A percentile compares a stretch with the other conserved stretches of the same genome.
Conservation (phyloP, 2,113 vertebrate species). For the Cebidichthys violaceus region DNA sequence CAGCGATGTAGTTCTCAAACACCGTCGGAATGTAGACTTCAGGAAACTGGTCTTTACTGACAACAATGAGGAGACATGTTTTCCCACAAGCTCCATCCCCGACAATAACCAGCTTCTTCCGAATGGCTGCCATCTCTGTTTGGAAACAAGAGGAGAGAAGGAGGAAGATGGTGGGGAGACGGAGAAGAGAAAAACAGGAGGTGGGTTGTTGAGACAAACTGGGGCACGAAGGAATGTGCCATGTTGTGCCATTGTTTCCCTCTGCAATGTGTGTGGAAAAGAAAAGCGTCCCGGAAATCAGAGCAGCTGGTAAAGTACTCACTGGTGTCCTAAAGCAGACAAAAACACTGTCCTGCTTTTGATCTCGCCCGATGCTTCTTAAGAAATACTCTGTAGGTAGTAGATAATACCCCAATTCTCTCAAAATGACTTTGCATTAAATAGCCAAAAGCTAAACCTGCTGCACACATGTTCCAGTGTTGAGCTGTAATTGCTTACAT, state of each 20-base stretch:
- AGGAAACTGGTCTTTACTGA: constrained; percentile 99
- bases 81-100: constrained; percentile 98
- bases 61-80: constrained; percentile 97
- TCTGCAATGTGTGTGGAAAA: constrained; percentile 12
- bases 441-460: neutral
- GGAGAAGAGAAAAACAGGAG: neutral
- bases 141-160: constrained; percentile 21
- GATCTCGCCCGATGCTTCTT: constrained; percentile 3
- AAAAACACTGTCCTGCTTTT: neutral
- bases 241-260: too few relatives aligned
- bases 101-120: constrained; percentile 99
- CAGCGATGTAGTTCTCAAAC: constrained; percentile 99
- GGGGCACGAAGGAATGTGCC: constrained; percentile 50
- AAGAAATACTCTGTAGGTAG: neutral
- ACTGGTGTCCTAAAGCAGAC: constrained; percentile 20
- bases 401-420: neutral
- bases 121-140: constrained; percentile 93
- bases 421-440: neutral
- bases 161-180: neutral
- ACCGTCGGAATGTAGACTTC: constrained; percentile 98
- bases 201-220: constrained; percentile 32
- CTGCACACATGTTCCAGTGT: neutral
- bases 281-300: constrained; percentile 45
- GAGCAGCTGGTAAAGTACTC: constrained; percentile 54
- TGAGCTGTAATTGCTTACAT: neutral